Base-by-base conservation (phyloP, 1,140 invertebrate genomes). In the Lycorma delicatula region DNA sequence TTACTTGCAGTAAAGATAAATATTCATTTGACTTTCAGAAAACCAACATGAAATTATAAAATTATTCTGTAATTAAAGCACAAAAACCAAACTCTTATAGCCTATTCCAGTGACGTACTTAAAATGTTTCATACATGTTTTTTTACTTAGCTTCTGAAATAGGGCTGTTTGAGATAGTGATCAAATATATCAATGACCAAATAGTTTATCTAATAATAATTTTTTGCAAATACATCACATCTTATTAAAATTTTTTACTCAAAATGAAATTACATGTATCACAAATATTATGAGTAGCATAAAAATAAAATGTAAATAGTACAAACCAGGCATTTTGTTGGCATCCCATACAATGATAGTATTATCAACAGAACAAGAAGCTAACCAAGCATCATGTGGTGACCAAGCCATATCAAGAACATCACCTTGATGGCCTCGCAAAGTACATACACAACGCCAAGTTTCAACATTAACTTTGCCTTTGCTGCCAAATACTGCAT, bases 341-440 rank as follows among this genome's bases (percentile, higher is more conserved):
- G 89, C 89, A 75, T 97, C 93, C 95, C 96, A 99, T 46, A 98
- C 82, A 41, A 98, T 93, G 11, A 98, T 85, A 3, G 85, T 89
- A 68, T 98, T 98, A 72, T 99, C 96, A 0, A 98, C 89, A 65
- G 93, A 97, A 65, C 91, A 93, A 27, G 93, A 93, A 1, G 95
- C 96, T 38, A 99, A 69, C 82, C 88, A 97, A 31, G 83, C 80
- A 74, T 96, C 95, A 62, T 89, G 81, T 0, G 91, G 91, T 1
- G 94, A 95, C 97, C 97, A 99, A 0, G 91, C 89, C 25, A 98
- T 74, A 71, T 98, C 93, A 18, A 98, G 74, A 9, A 98, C 84
- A 77, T 97, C 93, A 59, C 90, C 91, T 67, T 80, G 82, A 71
- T 98, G 96, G 7, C 89, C 90, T 60, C 92, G 80, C 20, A 98